Percentiles rank a stretch among this genome's conserved stretches.
Evolutionary conservation across 2,888 invertebrate genomes (phyloP).

Genomic region (Euplagia quadripunctaria): DNA sequence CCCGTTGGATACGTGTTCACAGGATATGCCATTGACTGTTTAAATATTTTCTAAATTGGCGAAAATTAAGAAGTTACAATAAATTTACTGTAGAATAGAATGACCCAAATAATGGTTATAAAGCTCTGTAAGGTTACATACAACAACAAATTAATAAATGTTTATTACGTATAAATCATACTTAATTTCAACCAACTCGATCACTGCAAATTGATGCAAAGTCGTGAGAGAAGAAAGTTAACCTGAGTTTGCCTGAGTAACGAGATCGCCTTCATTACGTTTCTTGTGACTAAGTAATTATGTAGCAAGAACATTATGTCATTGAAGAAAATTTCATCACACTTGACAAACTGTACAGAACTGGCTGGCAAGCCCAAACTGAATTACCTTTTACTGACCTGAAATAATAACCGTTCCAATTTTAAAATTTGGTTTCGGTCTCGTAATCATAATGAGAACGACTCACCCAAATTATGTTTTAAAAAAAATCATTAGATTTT

Average conservation of each 20-base stretch:
- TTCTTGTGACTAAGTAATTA: constrained; percentile 47
- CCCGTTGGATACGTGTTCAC: no score
- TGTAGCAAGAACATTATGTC: constrained; percentile 37
- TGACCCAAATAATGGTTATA: no score
- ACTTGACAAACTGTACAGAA: constrained; percentile 32
- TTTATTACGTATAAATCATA: constrained; percentile 20
- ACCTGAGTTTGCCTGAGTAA: constrained; percentile 10
- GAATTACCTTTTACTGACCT: constrained; percentile 23
- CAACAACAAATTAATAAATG: constrained; percentile 5
- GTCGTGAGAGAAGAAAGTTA: constrained; percentile 54
- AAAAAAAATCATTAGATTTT: background rate
- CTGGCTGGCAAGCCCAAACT: constrained; percentile 6
- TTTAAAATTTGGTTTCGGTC: constrained; percentile 4
- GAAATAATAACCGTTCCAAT: constrained; percentile 16
- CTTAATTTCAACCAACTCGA: constrained; percentile 33
- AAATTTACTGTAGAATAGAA: no score
- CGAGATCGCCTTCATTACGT: constrained; percentile 41
- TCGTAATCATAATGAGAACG: constrained; percentile 8
- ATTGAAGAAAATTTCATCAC: constrained; percentile 35
- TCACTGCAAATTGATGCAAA: constrained; percentile 35
- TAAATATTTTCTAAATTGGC: no score
- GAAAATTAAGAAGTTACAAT: no score
- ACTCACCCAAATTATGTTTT: background rate
- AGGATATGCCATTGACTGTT: no score
- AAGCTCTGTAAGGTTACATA: background rate